Percentiles rank a stretch among this genome's conserved stretches.
These are phyloP conservation scores for Ctenomys sociabilis DNA, from an alignment of 2,113 vertebrate genomes.

Conservation along the genomic window DNA sequence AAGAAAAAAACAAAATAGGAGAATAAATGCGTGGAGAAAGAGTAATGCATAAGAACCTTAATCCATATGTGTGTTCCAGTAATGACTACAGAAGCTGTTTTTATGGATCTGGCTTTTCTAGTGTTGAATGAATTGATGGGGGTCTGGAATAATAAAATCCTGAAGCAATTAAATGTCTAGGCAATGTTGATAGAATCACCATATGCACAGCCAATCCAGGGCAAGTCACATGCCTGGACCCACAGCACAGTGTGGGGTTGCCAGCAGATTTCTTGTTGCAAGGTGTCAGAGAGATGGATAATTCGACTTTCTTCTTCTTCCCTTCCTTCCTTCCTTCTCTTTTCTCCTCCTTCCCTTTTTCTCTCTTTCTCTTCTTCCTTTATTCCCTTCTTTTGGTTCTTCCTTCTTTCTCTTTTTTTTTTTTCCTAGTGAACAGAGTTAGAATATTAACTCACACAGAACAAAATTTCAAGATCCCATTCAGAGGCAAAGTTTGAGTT, in stretches of 20 bases:
- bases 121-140: background rate
- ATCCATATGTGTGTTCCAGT: background rate
- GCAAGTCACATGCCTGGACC: background rate
- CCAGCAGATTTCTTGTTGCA: background rate
- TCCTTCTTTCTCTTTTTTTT: background rate
- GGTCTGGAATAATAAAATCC: background rate
- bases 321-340: background rate
- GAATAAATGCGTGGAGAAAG: background rate
- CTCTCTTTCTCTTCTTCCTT: background rate
- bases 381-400: accelerated
- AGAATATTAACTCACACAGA: background rate
- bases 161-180: background rate
- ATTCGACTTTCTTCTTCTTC: too few relatives aligned
- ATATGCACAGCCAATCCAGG: background rate
- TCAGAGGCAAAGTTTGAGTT: background rate
- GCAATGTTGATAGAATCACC: background rate
- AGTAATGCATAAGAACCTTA: background rate
- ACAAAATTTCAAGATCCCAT: background rate
- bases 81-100: background rate
- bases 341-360: accelerated
- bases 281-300: background rate
- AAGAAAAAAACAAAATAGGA: background rate
- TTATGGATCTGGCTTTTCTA: background rate
- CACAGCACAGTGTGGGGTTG: background rate
- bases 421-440: background rate